Percentiles rank a stretch among this genome's conserved stretches.
These are phyloP conservation scores for Riparia riparia DNA, from an alignment of 2,113 vertebrate species.

Conservation along the genomic window DNA sequence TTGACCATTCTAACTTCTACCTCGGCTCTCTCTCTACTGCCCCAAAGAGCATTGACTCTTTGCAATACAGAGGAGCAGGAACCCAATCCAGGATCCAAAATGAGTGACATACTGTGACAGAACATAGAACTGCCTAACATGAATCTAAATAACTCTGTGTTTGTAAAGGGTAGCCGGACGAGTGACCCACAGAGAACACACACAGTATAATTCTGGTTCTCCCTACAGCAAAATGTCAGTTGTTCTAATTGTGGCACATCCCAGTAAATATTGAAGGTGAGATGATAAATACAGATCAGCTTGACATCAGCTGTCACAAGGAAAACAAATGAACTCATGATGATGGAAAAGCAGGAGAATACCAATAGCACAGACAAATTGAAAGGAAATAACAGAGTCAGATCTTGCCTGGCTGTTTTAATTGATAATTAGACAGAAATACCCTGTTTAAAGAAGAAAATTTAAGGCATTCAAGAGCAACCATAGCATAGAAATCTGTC, in stretches of 20 bases:
- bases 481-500: neutral
- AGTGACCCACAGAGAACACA: neutral
- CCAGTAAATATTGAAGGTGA: conserved; percentile 57
- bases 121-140: neutral
- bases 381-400: neutral
- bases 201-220: neutral
- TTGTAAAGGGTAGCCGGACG: neutral
- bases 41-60: neutral
- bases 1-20: neutral
- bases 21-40: fast-evolving
- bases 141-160: neutral
- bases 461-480: neutral
- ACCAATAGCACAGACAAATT: neutral
- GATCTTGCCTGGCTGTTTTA: neutral
- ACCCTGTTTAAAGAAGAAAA: neutral
- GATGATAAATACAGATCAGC: conserved; percentile 42
- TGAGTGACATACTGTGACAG: neutral
- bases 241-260: conserved; percentile 48
- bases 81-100: neutral
- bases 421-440: neutral
- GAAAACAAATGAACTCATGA: conserved; percentile 28
- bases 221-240: conserved; percentile 61
- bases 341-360: conserved; percentile 6
- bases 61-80: neutral
- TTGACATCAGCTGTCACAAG: conserved; percentile 47